Percentiles rank a stretch among this genome's conserved stretches.
phyloP scores from a whole-genome alignment of 53 echinoderm and acorn worm species.

The Actinopyga echinites region DNA sequence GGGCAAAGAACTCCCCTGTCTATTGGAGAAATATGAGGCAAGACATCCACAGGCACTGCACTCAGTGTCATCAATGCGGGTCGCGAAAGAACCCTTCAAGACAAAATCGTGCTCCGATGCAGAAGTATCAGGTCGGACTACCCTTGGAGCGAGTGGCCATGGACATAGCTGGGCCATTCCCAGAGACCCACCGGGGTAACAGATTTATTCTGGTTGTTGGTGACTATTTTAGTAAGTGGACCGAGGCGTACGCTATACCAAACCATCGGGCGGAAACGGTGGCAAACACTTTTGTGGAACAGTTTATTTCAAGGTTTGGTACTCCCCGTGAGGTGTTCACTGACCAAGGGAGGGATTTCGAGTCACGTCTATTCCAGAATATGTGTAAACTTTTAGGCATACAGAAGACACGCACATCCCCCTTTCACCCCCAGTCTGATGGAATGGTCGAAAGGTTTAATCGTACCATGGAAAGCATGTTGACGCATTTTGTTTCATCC shows the following conservation, averaged over 20 bases:
- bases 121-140: not conserved
- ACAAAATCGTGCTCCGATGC: not conserved
- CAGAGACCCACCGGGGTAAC: not conserved
- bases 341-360: constrained; percentile 8
- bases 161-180: constrained; percentile 3
- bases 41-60: not conserved
- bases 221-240: constrained; percentile 23
- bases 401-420: not conserved
- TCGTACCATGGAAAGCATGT: not conserved
- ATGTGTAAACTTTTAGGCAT: not conserved
- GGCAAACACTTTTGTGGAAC: constrained; percentile 1
- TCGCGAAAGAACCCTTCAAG: not conserved
- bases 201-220: not conserved
- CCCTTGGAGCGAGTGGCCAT: not conserved
- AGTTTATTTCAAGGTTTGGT: constrained; percentile 11
- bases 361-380: not conserved
- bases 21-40: constrained; percentile 4
- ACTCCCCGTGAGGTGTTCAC: constrained; percentile 3
- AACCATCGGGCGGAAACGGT: constrained; percentile 2
- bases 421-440: not conserved
- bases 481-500: not conserved
- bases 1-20: not conserved
- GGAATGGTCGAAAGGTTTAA: not conserved
- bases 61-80: not conserved
- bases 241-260: constrained; percentile 8